Evolutionary conservation across 2,888 invertebrate species (phyloP).

Genomic region (Esperia sulphurella): DNA sequence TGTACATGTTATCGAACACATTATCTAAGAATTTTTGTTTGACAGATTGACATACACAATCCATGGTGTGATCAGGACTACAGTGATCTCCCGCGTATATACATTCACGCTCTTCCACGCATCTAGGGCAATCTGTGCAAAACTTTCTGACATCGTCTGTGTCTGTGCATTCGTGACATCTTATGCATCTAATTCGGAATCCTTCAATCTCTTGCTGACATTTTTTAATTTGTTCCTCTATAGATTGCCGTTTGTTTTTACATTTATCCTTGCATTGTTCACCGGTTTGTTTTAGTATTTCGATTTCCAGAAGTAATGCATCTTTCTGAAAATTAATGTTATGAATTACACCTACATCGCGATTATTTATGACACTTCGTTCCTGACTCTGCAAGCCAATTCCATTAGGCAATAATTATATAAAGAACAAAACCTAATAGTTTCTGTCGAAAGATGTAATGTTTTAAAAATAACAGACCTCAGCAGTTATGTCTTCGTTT

Average conservation of each 20-base stretch:
- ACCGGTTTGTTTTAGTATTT: constrained; percentile 37
- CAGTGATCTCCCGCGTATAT: constrained; percentile 39
- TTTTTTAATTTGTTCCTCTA: constrained; percentile 41
- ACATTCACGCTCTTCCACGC: constrained; percentile 46
- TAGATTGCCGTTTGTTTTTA: constrained; percentile 34
- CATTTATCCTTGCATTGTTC: constrained; percentile 54
- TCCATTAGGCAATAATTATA: too few species aligned
- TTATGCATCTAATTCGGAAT: constrained; percentile 36
- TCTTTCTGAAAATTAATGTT: constrained; percentile 41
- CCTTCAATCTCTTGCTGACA: constrained; percentile 39
- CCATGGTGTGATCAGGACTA: constrained; percentile 31
- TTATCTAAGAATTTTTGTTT: constrained; percentile 63
- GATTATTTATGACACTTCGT: too few species aligned
- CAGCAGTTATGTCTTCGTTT: constrained; percentile 53
- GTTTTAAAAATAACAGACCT: constrained; percentile 37
- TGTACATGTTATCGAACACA: constrained; percentile 69
- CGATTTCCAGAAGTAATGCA: constrained; percentile 46
- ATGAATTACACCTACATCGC: too few species aligned
- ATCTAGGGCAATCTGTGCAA: constrained; percentile 62
- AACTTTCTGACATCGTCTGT: constrained; percentile 45
- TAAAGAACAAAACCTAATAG: too few species aligned
- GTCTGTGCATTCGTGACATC: constrained; percentile 50
- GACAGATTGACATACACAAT: constrained; percentile 55
- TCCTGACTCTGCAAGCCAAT: too few species aligned
- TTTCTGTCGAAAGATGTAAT: too few species aligned